Evolutionary conservation across 1,140 invertebrate genomes (phyloP), one percentile per base, ranked within the genome.

Genomic region (Apis cerana): DNA sequence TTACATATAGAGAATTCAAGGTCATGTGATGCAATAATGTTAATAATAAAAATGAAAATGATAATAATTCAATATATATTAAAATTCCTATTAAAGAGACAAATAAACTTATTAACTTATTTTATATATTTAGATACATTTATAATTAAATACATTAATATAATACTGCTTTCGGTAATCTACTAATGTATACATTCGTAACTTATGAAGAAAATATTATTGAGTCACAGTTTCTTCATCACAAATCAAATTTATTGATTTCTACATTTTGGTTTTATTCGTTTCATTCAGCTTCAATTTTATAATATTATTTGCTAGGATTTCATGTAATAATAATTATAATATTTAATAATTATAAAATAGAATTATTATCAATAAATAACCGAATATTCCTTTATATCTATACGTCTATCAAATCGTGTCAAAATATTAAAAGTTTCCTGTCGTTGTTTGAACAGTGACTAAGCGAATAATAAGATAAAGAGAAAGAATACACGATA

Each of bases 401-500:
- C 7, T 72, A 59, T 1, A 21, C 19, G 13, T 52, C 7, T 72
- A 59, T 54, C 4, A 15, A 17, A 15, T 9, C 23, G n/a, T 48
- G 27, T 27, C 7, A 23, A 33, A 54, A 48, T 23, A 15, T 13
- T 17, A 17, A 13, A 50, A 21, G 11, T 19, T 62, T 54, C 54
- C 1, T 5, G 0, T 1, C 19, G 1, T 78, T 78, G 2, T 82
- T 82, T 82, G 67, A 71, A 9, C 0, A 78, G 43, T 82, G 81
- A 82, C 67, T 17, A 77, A 78, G 58, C 67, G 78, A 58, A 15
- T n/a, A 56, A 15, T 8, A n/a, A 71, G 75, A 82, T 82, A 82
- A 82, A 65, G 50, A 17, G 21, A 12, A 10, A 12, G 50, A 48
- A 56, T n/a, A 43, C 33, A 43, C n/a, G 21, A 33, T 1, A 33